Base-by-base conservation (phyloP, 2,113 vertebrate genomes). In the Tympanuchus pallidicinctus region DNA sequence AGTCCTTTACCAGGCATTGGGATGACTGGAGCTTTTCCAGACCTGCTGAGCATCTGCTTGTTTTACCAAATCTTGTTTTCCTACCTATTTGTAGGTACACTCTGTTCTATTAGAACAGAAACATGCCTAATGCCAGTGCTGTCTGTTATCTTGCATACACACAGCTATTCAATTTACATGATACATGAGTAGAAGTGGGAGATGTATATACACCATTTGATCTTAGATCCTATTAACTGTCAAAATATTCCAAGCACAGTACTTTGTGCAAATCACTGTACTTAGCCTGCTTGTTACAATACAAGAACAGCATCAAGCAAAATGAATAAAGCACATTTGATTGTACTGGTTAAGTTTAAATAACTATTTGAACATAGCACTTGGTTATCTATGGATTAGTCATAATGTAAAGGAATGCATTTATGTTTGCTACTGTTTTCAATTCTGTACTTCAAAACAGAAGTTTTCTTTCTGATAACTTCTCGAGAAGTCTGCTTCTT, bases 321-420 rank as follows among this genome's bases (percentile, higher is more conserved):
- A 96, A 84, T 1, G 3, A 88, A 82, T 90, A 77, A 85, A 83
- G 80, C 36, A 71, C 47, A 42, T 79, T 90, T 73, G 74, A 74
- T 87, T 75, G 89, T 57, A 61, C 50, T 88, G 45, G 18, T 81
- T 89, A 90, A 82, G 28, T 80, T 89, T 92, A 77, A 93, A 89
- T 54, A 86, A 64, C 42, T 48, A 66, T 80, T 71, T 93, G 57
- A 93, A 82, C 57, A 28, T 17, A 89, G 63, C 73, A 91, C 48
- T 78, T 36, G 32, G 59, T 82, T 95, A 79, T 77, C 56, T 91
- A 69, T 83, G 63, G 83, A 94, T 94, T 57, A 88, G 81, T 93
- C 14, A 42, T 77, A 28, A 80, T 52, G 71, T 54, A 81, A 72
- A 27, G 88, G 90, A 85, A 52, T 89, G 78, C 57, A 64, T 32